Evolutionary conservation across 2,888 invertebrate species (phyloP), one percentile per base, ranked within the genome.

Genomic region (Apodemia mormo): DNA sequence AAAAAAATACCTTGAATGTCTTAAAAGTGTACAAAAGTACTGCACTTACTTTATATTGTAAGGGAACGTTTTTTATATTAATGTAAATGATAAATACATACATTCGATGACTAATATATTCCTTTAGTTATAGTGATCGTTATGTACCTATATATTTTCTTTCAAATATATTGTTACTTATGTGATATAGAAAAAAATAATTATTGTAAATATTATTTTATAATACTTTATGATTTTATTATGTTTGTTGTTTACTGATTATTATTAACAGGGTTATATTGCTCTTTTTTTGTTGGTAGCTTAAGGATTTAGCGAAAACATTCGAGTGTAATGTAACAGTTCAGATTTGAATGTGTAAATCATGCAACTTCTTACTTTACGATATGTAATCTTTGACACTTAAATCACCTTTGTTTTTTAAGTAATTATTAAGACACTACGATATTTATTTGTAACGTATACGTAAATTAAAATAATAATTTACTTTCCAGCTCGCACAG

Each of bases 151-250:
- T 22, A 22, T 22, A 14, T 14, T 64, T 37, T 64, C 8, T 33
- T 61, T 61, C 61, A n/a, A 64, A 64, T 64, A 64, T 64, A 14
- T 64, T 58, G n/a, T 64, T 64, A 64, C n/a, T 64, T 64, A 37
- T 64, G 37, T 64, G 64, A 64, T 64, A n/a, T 64, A 64, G 61
- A 33, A 14, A 30, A 61, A 6, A 61, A 61, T 29, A 29, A 61
- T 61, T 61, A 61, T 33, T 61, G 33, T 61, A 33, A 33, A 64
- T 64, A 64, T 8, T 64, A 1, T 33, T 14, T 3, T 33, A 33
- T 33, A 10, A 61, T 61, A 61, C 30, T 61, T 61, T 33, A 29
- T 14, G 10, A 61, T 33, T 30, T 61, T 61, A 49, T 58, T 58
- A 12, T 58, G 10, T 10, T 33, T 33, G 12, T 61, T 61, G 12